Percentiles rank a stretch among this genome's conserved stretches.
phyloP scores from a whole-genome alignment of 2,888 invertebrate species.

The Chirona hameri region DNA sequence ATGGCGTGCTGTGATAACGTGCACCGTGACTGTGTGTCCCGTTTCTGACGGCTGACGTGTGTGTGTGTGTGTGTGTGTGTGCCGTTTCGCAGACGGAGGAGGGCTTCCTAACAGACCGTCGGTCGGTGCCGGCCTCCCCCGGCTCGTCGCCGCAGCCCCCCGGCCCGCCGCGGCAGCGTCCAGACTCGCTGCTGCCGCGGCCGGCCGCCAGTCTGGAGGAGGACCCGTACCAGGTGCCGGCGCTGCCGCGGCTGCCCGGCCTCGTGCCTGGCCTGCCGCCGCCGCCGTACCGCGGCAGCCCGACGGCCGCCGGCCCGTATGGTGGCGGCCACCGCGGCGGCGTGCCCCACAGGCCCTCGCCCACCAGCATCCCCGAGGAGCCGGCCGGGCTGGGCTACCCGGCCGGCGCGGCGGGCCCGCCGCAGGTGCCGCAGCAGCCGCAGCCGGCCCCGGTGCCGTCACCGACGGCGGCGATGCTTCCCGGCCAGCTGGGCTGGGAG shows the following conservation, averaged over 20 bases:
- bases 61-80: background rate
- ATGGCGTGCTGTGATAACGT: background rate
- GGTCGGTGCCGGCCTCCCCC: background rate
- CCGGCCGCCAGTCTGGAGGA: background rate
- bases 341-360: background rate
- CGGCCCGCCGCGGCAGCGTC: background rate
- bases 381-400: background rate
- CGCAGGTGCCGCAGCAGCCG: too few relatives aligned
- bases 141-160: background rate
- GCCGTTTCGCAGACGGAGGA: slow-evolving; percentile 3
- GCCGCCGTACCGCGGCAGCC: background rate
- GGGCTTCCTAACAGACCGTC: background rate
- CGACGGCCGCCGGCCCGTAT: background rate
- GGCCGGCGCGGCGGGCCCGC: too few relatives aligned
- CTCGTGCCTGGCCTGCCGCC: background rate
- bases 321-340: background rate
- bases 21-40: background rate
- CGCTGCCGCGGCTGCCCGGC: slow-evolving; percentile 3
- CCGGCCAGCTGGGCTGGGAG: background rate
- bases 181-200: background rate
- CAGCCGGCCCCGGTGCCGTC: background rate
- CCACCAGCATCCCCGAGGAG: slow-evolving; percentile 22
- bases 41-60: background rate
- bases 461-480: background rate
- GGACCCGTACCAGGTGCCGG: slow-evolving; percentile 24